phyloP scores from a whole-genome alignment of 2,888 invertebrate genomes.

The Volucella inflata region DNA sequence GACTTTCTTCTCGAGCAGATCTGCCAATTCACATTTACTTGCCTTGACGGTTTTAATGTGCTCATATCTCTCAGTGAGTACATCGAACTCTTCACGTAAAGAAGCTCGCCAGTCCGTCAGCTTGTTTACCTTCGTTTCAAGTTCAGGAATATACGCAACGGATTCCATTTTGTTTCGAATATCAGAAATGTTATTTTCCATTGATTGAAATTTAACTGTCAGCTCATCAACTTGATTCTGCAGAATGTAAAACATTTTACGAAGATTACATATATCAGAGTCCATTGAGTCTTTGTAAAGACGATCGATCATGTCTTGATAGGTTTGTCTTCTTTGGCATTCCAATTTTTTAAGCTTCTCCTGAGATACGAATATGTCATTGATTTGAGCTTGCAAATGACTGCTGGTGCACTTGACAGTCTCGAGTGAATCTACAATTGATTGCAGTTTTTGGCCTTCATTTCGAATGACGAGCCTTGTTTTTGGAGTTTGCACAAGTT shows the following conservation, averaged over 20 bases:
- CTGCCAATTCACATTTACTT: constrained; percentile 39
- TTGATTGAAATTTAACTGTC: background rate
- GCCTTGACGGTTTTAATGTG: constrained; percentile 43
- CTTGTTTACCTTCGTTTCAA: constrained; percentile 7
- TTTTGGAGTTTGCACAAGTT: constrained; percentile 6
- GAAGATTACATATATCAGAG: constrained; percentile 45
- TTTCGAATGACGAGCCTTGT: constrained; percentile 41
- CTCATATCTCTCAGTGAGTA: constrained; percentile 49
- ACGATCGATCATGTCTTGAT: constrained; percentile 6
- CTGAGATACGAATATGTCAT: background rate
- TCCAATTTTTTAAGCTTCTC: background rate
- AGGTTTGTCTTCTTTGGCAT: constrained; percentile 1
- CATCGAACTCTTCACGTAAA: constrained; percentile 29
- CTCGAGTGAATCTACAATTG: constrained; percentile 18
- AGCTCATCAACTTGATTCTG: constrained; percentile 49
- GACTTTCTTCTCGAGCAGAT: constrained; percentile 41
- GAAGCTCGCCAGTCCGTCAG: constrained; percentile 47
- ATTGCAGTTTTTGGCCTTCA: constrained; percentile 26
- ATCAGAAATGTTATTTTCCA: constrained; percentile 2
- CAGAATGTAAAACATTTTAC: constrained; percentile 15
- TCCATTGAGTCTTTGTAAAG: constrained; percentile 21
- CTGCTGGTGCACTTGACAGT: background rate
- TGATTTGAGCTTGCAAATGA: constrained; percentile 29
- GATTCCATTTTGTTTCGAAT: background rate
- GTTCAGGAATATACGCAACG: background rate